Conservation (phyloP, 2,888 invertebrate species). For the Odontomyia ornata region DNA sequence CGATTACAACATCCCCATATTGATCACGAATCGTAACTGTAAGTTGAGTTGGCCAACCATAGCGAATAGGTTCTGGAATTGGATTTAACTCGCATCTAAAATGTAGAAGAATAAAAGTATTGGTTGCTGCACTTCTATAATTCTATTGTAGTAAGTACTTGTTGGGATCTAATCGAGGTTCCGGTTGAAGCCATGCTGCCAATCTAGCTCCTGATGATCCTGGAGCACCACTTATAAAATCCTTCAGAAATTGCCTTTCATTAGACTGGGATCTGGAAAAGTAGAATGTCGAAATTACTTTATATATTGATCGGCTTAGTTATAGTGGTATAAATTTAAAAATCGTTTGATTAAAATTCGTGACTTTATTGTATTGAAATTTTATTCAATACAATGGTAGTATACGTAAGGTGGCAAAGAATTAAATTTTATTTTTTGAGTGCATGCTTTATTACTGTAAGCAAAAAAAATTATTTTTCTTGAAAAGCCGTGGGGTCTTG, state of each 20-base stretch:
- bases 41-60: constrained; percentile 85
- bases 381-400: too few species aligned
- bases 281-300: constrained; percentile 53
- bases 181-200: constrained; percentile 94
- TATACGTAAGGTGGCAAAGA: too few species aligned
- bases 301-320: background rate
- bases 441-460: too few species aligned
- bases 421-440: too few species aligned
- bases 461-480: too few species aligned
- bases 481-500: too few species aligned
- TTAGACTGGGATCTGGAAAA: constrained; percentile 82
- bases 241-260: constrained; percentile 90
- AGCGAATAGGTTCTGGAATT: constrained; percentile 75
- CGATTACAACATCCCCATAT: constrained; percentile 87
- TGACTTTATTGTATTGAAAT: too few species aligned
- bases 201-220: constrained; percentile 89
- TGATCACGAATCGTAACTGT: constrained; percentile 88
- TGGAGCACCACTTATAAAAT: constrained; percentile 87
- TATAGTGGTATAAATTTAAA: background rate
- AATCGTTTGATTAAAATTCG: background rate
- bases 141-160: too few species aligned
- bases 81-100: constrained; percentile 84
- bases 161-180: constrained; percentile 86
- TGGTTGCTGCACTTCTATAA: background rate
- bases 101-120: background rate